These are phyloP conservation scores for Drosophila hydei DNA, from an alignment of 1,140 invertebrate species.

Conservation along the genomic window DNA sequence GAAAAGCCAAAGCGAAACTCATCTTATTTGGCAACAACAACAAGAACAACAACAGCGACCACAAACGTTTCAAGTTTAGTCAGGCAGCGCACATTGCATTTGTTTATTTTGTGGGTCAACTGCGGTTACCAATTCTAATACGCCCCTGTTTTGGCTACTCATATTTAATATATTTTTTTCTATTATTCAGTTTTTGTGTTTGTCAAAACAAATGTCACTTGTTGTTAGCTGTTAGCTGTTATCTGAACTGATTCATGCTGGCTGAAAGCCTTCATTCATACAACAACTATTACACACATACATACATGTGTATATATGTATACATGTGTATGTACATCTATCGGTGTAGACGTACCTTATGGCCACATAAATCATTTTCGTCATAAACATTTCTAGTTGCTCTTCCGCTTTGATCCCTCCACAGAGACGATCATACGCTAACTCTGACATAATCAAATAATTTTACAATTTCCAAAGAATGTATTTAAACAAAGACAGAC, in stretches of 20 bases:
- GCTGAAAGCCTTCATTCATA: neutral
- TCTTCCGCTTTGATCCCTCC: neutral
- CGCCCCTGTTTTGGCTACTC: slow-evolving; percentile 1
- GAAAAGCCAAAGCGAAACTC: slow-evolving; percentile 17
- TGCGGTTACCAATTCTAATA: slow-evolving; percentile 21
- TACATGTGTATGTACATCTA: neutral
- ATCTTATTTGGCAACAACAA: slow-evolving; percentile 9
- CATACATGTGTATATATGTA: neutral
- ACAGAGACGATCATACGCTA: neutral
- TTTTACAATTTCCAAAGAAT: too few species aligned
- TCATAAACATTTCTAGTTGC: neutral
- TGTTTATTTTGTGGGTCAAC: slow-evolving; percentile 31
- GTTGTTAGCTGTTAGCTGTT: neutral
- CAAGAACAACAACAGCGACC: slow-evolving; percentile 6
- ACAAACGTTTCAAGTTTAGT: slow-evolving; percentile 37
- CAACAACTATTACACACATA: neutral
- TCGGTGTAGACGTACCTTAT: neutral
- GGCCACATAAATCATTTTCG: slow-evolving; percentile 7
- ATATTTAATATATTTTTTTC: slow-evolving; percentile 1
- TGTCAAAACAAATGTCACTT: slow-evolving; percentile 10
- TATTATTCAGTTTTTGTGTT: slow-evolving; percentile 8
- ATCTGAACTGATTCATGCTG: neutral
- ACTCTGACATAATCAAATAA: slow-evolving; percentile 1
- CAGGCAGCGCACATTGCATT: slow-evolving; percentile 2
- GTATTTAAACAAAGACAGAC: too few species aligned